These are phyloP conservation scores for Apocheima hispidaria DNA, from an alignment of 2,888 invertebrate species.

Conservation along the genomic window DNA sequence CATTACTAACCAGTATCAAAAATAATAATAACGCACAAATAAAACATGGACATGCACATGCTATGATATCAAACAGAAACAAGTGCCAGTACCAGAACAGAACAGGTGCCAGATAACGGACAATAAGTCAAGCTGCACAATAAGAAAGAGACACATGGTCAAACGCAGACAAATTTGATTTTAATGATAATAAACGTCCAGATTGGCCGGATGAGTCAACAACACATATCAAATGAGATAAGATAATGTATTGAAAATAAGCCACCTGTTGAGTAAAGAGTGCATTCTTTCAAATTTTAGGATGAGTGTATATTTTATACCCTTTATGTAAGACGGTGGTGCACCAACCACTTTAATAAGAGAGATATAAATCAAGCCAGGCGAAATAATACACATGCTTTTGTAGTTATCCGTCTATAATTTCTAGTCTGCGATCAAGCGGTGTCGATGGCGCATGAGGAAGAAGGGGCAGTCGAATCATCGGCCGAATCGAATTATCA, in stretches of 20 bases:
- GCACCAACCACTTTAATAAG: too few species aligned
- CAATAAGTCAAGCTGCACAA: neutral
- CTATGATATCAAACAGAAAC: constrained; percentile 13
- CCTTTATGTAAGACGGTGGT: too few species aligned
- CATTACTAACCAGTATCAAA: too few species aligned
- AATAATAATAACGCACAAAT: neutral
- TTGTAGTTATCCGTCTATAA: constrained; percentile 1
- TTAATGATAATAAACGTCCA: too few species aligned
- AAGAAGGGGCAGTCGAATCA: constrained; percentile 26
- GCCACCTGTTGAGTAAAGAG: too few species aligned
- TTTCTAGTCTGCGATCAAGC: constrained; percentile 11
- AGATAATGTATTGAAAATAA: too few species aligned
- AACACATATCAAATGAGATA: too few species aligned
- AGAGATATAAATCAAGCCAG: neutral
- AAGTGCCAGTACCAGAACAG: constrained; percentile 15
- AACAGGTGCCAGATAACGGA: constrained; percentile 29
- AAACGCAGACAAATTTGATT: neutral
- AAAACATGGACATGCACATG: constrained; percentile 10
- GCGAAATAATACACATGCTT: neutral
- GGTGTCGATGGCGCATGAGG: constrained; percentile 30
- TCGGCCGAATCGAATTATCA: constrained; percentile 21
- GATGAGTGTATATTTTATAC: too few species aligned
- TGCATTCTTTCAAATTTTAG: too few species aligned
- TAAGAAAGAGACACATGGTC: neutral
- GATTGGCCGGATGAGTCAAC: too few species aligned